Percentiles rank a stretch among this genome's conserved stretches.
Conservation (phyloP, 1,140 invertebrate species). For the Euura lappo region DNA sequence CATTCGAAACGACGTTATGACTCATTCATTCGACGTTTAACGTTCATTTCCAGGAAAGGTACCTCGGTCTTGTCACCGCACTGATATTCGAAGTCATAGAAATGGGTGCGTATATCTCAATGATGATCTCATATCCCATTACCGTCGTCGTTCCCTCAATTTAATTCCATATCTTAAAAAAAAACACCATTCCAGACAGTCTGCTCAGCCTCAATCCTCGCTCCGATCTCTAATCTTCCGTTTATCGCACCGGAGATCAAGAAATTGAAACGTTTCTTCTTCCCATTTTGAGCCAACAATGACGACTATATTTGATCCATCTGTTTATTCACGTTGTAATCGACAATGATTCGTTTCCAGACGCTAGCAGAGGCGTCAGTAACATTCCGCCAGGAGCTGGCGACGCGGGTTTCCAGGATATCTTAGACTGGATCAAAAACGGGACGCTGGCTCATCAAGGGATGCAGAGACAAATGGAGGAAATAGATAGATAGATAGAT, state of each 20-base stretch:
- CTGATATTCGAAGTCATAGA: constrained; percentile 87
- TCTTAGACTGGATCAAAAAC: constrained; percentile 85
- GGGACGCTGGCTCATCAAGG: constrained; percentile 85
- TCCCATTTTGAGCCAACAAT: no score
- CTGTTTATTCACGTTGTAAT: no score
- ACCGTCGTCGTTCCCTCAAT: no score
- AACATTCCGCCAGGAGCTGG: constrained; percentile 40
- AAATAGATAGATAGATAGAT: constrained; percentile 48
- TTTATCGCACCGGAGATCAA: no score
- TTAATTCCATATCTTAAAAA: no score
- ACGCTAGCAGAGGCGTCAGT: constrained; percentile 61
- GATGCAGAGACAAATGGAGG: constrained; percentile 67
- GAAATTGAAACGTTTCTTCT: no score
- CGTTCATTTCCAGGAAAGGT: constrained; percentile 74
- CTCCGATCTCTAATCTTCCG: no score
- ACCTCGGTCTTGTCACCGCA: constrained; percentile 86
- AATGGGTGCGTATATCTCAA: constrained; percentile 71
- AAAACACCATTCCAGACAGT: no score
- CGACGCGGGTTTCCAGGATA: constrained; percentile 57
- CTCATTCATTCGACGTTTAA: no score
- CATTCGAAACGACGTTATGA: constrained; percentile 73
- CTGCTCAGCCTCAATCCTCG: no score
- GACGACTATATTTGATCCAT: no score
- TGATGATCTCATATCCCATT: no score
- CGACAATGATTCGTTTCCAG: constrained; percentile 37